Evolutionary conservation across 2,888 invertebrate species (phyloP), one percentile per base, ranked within the genome.

Genomic region (Julus scandinavius): DNA sequence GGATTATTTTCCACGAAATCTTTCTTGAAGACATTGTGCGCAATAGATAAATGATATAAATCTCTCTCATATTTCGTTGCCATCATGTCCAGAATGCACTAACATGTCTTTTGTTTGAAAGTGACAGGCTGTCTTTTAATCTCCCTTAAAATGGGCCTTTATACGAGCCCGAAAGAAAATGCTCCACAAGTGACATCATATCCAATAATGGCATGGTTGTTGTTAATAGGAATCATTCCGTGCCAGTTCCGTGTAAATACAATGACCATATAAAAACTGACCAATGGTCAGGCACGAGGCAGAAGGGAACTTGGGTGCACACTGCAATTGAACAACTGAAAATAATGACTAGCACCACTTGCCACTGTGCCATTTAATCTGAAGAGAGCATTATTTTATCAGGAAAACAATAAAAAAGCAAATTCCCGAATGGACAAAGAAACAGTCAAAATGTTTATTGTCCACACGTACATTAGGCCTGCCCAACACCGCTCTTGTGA

Each of bases 181-280:
- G 72, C 72, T 72, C 72, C 72, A 72, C 72, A 72, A 72, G 72
- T 72, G 72, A 72, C 72, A 72, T 72, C 72, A 72, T 72, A 72
- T 72, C 72, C 72, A 72, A 72, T 72, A 72, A 72, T 72, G 29
- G 72, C 72, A 72, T 72, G 72, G 72, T 72, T 72, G 72, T 72
- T 72, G 72, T 72, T 72, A 72, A 72, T 72, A 72, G 72, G 72
- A 72, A 72, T 72, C 72, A 72, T 72, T 72, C 72, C 72, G 72
- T 72, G 72, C 72, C 72, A 72, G 72, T 72, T 72, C 72, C 72
- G 72, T 29, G 72, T 72, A 72, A 72, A 72, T 72, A 72, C 72
- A 72, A 72, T 29, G 72, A n/a, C 72, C 29, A 13, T 29, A 72
- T 72, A 72, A 72, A 54, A 72, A 29, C 72, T 72, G 72, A 72